A percentile compares a stretch with the other conserved stretches of the same genome.
Conservation (phyloP, 2,797 vertebrate genomes). For the Falco rusticolus region DNA sequence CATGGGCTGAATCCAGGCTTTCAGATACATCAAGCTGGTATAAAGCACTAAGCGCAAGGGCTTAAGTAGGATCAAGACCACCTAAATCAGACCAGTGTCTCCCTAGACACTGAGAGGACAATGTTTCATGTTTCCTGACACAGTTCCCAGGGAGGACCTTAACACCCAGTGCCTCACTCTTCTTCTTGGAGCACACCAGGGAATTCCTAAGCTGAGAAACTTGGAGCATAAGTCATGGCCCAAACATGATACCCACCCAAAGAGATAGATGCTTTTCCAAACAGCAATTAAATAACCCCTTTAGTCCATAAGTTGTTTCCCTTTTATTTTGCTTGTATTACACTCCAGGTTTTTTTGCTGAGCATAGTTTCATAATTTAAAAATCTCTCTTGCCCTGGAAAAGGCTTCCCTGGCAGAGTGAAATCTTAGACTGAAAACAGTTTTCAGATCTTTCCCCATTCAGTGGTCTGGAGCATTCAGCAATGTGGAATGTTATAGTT, state of each 20-base stretch:
- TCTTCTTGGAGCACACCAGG: not conserved
- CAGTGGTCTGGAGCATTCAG: not conserved
- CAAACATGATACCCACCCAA: not conserved
- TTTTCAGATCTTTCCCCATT: not conserved
- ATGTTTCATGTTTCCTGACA: not conserved
- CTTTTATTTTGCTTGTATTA: not conserved
- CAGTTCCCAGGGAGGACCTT: not conserved
- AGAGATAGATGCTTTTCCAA: not conserved
- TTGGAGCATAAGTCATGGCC: not conserved
- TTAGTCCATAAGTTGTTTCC: not conserved
- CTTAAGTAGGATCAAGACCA: not conserved
- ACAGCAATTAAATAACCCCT: not conserved
- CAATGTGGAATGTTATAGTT: not conserved
- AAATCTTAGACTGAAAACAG: not conserved
- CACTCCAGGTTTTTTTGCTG: not conserved
- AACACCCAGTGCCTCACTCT: not conserved
- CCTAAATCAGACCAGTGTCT: not conserved
- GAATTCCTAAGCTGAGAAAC: not conserved
- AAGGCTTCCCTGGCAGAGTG: not conserved
- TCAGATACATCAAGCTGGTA: not conserved
- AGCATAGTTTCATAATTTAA: not conserved
- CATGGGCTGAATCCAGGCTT: not conserved
- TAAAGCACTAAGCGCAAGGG: not conserved
- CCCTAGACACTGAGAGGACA: not conserved
- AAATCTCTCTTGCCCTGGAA: not conserved